phyloP scores from a whole-genome alignment of 2,797 vertebrate species.

The Hippoglossus hippoglossus region DNA sequence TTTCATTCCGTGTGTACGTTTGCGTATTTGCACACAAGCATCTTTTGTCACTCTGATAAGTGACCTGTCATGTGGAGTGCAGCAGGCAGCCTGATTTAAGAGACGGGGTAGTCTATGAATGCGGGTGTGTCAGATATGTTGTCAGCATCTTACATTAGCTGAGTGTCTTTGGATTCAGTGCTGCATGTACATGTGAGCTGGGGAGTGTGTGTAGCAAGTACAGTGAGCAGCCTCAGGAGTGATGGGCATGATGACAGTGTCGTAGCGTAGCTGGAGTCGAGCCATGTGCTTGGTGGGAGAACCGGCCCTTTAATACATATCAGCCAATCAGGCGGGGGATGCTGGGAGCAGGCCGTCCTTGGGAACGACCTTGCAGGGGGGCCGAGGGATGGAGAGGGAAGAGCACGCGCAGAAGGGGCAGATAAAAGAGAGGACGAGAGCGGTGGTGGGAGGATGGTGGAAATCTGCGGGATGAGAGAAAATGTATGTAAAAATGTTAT shows the following conservation, averaged over 20 bases:
- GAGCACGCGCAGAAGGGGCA: constrained; percentile 45
- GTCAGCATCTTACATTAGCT: constrained; percentile 43
- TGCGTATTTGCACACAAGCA: constrained; percentile 34
- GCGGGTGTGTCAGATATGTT: constrained; percentile 36
- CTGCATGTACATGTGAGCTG: constrained; percentile 35
- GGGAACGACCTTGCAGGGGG: constrained; percentile 85
- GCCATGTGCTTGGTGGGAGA: constrained; percentile 71
- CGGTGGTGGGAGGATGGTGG: neutral
- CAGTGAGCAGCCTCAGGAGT: constrained; percentile 57
- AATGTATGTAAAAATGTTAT: constrained; percentile 13
- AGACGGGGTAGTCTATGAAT: constrained; percentile 19
- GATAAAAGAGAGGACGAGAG: constrained; percentile 40
- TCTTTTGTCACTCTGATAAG: constrained; percentile 52
- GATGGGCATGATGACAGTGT: constrained; percentile 54
- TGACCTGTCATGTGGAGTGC: constrained; percentile 37
- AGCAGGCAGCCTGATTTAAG: constrained; percentile 38
- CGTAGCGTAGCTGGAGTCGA: constrained; percentile 51
- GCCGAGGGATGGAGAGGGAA: constrained; percentile 58
- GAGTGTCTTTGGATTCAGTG: constrained; percentile 27
- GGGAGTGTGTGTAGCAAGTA: constrained; percentile 38
- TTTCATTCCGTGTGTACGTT: neutral
- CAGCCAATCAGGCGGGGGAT: constrained; percentile 80
- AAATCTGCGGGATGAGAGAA: neutral
- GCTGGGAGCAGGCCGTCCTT: constrained; percentile 83
- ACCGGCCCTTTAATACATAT: constrained; percentile 84